Percentiles rank a stretch among this genome's conserved stretches.
phyloP scores from a whole-genome alignment of 1,140 invertebrate species.

The Palaemon carinicauda region DNA sequence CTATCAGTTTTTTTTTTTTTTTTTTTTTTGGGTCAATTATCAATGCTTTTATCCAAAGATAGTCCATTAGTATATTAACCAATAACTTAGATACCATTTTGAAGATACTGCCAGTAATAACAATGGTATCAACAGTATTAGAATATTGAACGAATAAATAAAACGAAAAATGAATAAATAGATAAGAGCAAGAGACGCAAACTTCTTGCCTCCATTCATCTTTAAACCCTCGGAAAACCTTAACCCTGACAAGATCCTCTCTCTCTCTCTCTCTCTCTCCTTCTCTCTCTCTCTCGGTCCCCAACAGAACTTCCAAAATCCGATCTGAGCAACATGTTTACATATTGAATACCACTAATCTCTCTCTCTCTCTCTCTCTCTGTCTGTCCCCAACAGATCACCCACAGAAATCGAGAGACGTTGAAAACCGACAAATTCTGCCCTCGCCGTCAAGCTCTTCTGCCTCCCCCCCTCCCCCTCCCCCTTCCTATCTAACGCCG shows the following conservation, averaged over 20 bases:
- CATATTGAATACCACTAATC: constrained; percentile 49
- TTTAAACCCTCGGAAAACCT: no score
- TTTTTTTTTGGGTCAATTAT: no score
- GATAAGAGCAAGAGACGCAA: no score
- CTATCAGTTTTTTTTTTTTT: not conserved
- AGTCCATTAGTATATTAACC: no score
- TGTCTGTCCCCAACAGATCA: not conserved
- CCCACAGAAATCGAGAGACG: not conserved
- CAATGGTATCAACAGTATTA: no score
- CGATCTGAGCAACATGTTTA: constrained; percentile 48
- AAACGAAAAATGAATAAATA: no score
- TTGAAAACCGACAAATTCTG: constrained; percentile 10
- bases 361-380: no score
- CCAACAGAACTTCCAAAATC: constrained; percentile 13
- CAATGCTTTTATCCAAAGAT: not conserved
- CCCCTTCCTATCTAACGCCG: no score
- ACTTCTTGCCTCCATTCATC: not conserved
- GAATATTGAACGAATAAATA: no score
- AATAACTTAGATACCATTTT: no score
- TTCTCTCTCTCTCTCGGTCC: not conserved
- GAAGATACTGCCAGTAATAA: no score
- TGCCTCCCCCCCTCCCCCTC: no score
- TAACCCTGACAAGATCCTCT: not conserved
- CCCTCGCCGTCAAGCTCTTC: not conserved
- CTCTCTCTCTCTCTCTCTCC: not conserved